Evolutionary conservation across 2,888 invertebrate genomes (phyloP), one percentile per base, ranked within the genome.

Genomic region (Sphaeridia pumilis): DNA sequence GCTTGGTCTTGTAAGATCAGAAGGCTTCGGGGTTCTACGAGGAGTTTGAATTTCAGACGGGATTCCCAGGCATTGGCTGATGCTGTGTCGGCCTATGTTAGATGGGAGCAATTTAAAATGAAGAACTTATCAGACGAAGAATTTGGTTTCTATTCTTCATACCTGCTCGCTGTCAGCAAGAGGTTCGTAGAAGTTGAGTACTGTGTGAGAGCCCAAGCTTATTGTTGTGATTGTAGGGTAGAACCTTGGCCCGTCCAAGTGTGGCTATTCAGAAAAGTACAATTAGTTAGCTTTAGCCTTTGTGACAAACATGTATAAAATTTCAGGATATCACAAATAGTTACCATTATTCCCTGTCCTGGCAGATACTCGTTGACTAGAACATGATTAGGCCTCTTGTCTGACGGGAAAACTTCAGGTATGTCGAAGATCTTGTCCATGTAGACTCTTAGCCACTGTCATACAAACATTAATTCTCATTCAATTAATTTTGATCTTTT

Each of bases 231-330:
- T 87, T 14, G 84, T 83, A 0, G 95, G 94, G 70, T 82, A 82
- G 70, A 94, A 98, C 17, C 97, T 73, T 0, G 90, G 86, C 0
- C 98, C 98, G 73, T 98, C 98, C 24, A 86, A 81, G 73, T 98
- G 97, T 2, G 95, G 87, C 81, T 80, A 26, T 49, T 20, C 22
- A 21, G 22, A 5, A 45, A 27, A 38, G 20, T 17, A 14, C 12
- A 38, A 38, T 38, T 17, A 17, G 12, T 31, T n/a, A n/a, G n/a
- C n/a, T n/a, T n/a, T n/a, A n/a, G n/a, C n/a, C n/a, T n/a, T n/a
- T n/a, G n/a, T n/a, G n/a, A n/a, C n/a, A n/a, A n/a, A n/a, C n/a
- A n/a, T n/a, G n/a, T n/a, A n/a, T n/a, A n/a, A n/a, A n/a, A n/a
- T n/a, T n/a, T n/a, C n/a, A n/a, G n/a, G n/a, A n/a, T n/a, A n/a